Evolutionary conservation across 1,140 invertebrate species (phyloP), one percentile per base, ranked within the genome.

Genomic region (Venustaconcha ellipsiformis): DNA sequence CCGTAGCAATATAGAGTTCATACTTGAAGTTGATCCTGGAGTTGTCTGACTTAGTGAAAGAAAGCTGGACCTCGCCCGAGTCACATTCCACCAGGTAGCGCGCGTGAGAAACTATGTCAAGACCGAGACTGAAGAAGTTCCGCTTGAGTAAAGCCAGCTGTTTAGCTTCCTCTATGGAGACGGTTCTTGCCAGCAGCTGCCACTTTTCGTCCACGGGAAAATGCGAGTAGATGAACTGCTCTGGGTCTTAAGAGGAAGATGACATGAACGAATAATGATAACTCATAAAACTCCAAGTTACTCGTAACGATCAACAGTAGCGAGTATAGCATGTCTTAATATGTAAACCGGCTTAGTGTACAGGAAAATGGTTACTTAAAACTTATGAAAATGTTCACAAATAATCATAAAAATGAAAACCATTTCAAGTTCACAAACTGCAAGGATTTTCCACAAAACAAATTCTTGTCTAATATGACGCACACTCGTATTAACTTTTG

Each of bases 171-270:
- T 80, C 78, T 12, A 83, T 78, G 18, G 80, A 78, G n/a, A 83
- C 59, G 1, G 82, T 74, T 66, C 81, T 62, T 20, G 83, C 83
- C 23, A 84, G 60, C 14, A 83, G 64, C 66, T 84, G 83, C 82
- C 82, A 85, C 67, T 79, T 82, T 65, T 81, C 80, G 67, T 91
- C 86, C 78, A 90, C 88, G 1, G 91, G 91, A 75, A 90, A 92
- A 85, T 92, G 91, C 5, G 91, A 89, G 84, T 88, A 91, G 48
- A 91, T 90, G 72, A 92, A 82, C 20, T 89, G 86, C 65, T 91
- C 89, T 3, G 91, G 91, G 79, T 92, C 91, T 77, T 59, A 5
- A 48, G 37, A 11, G 37, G 37, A 11, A 48, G 37, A 37, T 2
- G 8, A 37, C 37, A 37, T 8, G 6, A 8, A 11, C 11, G 37